Conservation (phyloP, 2,888 invertebrate genomes). For the Achlya flavicornis region DNA sequence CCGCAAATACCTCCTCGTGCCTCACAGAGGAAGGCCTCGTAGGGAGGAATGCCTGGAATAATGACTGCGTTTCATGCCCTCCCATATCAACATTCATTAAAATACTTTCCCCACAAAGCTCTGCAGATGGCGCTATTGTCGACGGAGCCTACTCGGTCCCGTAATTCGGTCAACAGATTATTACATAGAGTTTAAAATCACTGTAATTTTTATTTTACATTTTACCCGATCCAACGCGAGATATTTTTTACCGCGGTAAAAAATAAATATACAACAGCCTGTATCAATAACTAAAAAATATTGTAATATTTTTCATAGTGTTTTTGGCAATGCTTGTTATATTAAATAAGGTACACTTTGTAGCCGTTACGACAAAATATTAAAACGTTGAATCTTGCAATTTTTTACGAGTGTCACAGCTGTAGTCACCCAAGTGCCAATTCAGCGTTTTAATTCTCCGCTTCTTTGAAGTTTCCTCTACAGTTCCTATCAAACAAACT, state of each 20-base stretch:
- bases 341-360: not conserved
- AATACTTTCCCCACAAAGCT: constrained; percentile 21
- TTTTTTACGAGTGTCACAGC: not conserved
- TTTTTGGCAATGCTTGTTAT: no score
- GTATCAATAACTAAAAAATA: no score
- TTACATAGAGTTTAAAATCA: not conserved
- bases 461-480: constrained; percentile 18
- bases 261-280: not conserved
- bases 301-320: no score
- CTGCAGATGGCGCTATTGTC: constrained; percentile 21
- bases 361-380: not conserved
- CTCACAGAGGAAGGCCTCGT: constrained; percentile 22
- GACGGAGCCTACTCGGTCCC: not conserved
- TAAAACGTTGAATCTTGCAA: not conserved
- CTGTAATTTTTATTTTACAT: not conserved
- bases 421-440: constrained; percentile 15
- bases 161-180: constrained; percentile 8
- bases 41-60: constrained; percentile 10
- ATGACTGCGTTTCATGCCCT: constrained; percentile 14
- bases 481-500: constrained; percentile 26
- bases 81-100: constrained; percentile 35
- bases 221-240: not conserved
- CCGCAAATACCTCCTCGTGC: constrained; percentile 33
- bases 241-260: not conserved
- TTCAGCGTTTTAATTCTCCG: constrained; percentile 26